These are phyloP conservation scores for Bos indicus DNA, from an alignment of 2,113 vertebrate species.

Conservation along the genomic window DNA sequence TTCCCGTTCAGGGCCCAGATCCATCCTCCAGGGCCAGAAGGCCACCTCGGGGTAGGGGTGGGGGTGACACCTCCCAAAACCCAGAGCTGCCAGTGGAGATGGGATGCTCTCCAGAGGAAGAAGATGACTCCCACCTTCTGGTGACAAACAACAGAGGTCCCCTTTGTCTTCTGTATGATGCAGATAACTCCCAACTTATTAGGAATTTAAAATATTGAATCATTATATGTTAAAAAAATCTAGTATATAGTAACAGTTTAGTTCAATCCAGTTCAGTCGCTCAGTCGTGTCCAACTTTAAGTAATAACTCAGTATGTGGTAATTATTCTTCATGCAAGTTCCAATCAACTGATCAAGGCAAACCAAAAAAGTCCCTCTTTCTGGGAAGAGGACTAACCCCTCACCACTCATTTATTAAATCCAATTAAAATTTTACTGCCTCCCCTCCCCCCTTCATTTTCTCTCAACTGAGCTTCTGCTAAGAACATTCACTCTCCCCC, in stretches of 20 bases:
- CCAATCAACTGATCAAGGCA: background rate
- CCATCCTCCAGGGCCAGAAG: background rate
- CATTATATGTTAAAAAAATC: background rate
- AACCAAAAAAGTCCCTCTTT: background rate
- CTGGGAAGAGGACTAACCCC: background rate
- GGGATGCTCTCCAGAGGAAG: background rate
- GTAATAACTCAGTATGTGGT: background rate
- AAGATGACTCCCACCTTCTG: background rate
- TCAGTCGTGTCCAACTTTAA: too few relatives aligned
- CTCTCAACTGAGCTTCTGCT: background rate
- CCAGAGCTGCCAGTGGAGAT: background rate
- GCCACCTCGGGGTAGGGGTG: background rate
- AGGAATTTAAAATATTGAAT: background rate
- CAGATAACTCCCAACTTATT: background rate
- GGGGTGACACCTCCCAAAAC: background rate
- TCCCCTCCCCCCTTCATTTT: too few relatives aligned
- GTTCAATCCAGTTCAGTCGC: too few relatives aligned
- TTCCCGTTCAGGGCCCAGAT: accelerated
- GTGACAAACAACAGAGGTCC: background rate
- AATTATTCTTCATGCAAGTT: background rate
- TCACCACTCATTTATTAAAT: background rate
- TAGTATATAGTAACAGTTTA: background rate
- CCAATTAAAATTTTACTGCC: background rate
- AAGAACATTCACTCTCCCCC: background rate
- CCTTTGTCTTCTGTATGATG: background rate